Evolutionary conservation across 2,888 invertebrate genomes (phyloP), one percentile per base, ranked within the genome.

Genomic region (Homarus gammarus): DNA sequence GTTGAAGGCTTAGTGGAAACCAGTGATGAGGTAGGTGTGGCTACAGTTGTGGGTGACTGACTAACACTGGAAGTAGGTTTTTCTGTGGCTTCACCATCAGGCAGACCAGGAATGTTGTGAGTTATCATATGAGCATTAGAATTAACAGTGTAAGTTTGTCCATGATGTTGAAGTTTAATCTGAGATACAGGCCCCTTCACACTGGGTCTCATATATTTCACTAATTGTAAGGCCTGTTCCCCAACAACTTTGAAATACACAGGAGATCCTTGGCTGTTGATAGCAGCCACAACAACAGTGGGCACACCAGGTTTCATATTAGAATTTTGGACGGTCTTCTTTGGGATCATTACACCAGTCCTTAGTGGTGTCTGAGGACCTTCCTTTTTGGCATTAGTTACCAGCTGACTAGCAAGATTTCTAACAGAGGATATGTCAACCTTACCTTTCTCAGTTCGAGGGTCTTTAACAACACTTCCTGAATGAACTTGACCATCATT

Each of bases 91-190:
- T 88, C 86, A 27, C 87, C 87, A 81, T 91, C 86, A 27, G 86
- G 90, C 5, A 88, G 56, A 27, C 91, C 91, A 70, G 91, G 91
- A 79, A 91, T 90, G 86, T 88, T 90, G 31, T 85, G 40, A n/a
- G 91, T 91, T 8, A 88, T 87, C 61, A 91, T 87, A 40, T 91
- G 87, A 51, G 90, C 88, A 81, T 91, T 88, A 18, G 91, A 88
- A 49, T 88, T 88, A n/a, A 90, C 82, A 27, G 90, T 91, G 83
- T 90, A 91, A 36, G 90, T 90, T 79, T 91, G 90, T 40, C 84
- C 85, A 70, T 88, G 84, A 36, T 89, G 90, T 44, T 91, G 90
- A n/a, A 91, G 88, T 70, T 90, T 91, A 44, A 91, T 88, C 83
- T 90, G 88, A 6, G 90, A 85, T 0, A 88, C 84, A 49, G 90